Base-by-base conservation (phyloP, 2,113 vertebrate species). In the Symphodus melops region DNA sequence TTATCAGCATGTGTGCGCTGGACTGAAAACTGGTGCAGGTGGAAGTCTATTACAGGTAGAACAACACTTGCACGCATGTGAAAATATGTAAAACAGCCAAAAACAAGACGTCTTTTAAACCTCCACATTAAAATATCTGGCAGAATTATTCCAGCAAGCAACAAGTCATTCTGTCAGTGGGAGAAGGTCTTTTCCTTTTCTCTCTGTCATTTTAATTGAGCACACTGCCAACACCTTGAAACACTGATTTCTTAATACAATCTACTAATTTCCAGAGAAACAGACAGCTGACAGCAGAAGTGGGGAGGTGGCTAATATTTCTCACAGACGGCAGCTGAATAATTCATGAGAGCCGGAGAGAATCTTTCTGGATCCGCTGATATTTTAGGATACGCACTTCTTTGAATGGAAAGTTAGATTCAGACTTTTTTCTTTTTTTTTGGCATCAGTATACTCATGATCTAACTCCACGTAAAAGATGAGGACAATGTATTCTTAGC, bases 171-270 rank as follows among this genome's bases (percentile, higher is more conserved):
- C 67, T 64, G 60, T 77, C 75, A 82, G 23, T 10, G 8, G 16
- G 51, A 71, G 20, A 76, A 75, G 51, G 16, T 68, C 57, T 51
- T 37, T 48, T 61, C 57, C 23, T 49, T 55, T 54, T 28, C 75
- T 68, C 36, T 19, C 68, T 71, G 72, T 83, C 80, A 70, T 62
- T 76, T 65, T 74, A 74, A 80, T 74, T 80, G 68, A 63, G 65
- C 72, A 46, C 46, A 33, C 64, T 28, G 72, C 16, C 14, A 9
- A 20, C 16, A 19, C 44, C 56, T 52, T 51, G 46, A 69, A 67
- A 51, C 44, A 71, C 16, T 55, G 72, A 83, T 83, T 60, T 63
- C 73, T 51, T 51, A 51, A 16, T 20, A 41, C 11, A 73, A 54
- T 74, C 55, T 63, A 41, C 75, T 75, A 17, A 60, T 56, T 44